Evolutionary conservation across 1,140 invertebrate genomes (phyloP).

Genomic region (Brachionus manjavacas): DNA sequence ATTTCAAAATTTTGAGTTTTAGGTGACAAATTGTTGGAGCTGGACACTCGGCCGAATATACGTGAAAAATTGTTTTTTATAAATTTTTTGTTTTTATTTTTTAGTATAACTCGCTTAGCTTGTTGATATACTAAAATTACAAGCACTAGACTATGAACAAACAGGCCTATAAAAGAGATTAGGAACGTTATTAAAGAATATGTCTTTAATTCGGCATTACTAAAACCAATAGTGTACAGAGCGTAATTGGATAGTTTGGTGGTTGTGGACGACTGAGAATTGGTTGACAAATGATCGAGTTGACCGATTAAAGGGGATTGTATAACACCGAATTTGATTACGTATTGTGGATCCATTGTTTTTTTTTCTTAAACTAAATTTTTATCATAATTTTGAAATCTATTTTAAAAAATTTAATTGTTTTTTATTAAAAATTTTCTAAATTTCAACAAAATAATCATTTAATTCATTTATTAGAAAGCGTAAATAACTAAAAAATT

Average conservation of each 20-base stretch:
- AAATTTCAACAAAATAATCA: too few relatives aligned
- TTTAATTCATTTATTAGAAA: too few relatives aligned
- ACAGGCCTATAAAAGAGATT: background rate
- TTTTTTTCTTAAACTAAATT: background rate
- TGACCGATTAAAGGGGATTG: background rate
- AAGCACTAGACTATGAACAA: background rate
- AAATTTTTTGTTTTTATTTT: slow-evolving; percentile 23
- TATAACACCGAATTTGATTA: background rate
- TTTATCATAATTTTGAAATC: too few relatives aligned
- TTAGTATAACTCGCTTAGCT: background rate
- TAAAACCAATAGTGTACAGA: background rate
- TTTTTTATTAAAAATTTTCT: too few relatives aligned
- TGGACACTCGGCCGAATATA: background rate
- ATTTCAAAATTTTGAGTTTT: slow-evolving; percentile 13
- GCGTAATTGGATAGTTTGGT: background rate
- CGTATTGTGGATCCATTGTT: background rate
- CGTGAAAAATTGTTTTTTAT: slow-evolving; percentile 28
- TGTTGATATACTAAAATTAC: slow-evolving; percentile 6
- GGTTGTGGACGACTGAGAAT: background rate
- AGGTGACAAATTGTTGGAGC: background rate
- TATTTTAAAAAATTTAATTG: too few relatives aligned
- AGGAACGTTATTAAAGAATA: background rate
- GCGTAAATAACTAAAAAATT: too few relatives aligned
- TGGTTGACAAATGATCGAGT: background rate
- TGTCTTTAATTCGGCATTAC: background rate